Base-by-base conservation (phyloP, 2,888 invertebrate species). In the Lycocerus yunnanus region DNA sequence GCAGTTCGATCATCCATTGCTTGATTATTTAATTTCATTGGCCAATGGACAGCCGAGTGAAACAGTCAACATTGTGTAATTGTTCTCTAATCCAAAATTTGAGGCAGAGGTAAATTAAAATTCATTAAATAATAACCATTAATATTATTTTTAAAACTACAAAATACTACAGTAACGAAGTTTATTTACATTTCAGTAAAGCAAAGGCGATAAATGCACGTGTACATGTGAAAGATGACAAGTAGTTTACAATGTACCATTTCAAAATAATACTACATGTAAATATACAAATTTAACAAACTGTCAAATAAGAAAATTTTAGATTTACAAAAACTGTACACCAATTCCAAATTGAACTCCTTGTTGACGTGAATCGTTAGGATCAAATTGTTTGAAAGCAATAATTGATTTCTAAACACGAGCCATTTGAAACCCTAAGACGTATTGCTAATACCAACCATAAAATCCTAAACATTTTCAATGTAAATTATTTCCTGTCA, bases 321-420 rank as follows among this genome's bases (percentile, higher is more conserved):
- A n/a, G 16, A 16, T 63, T 60, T 90, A 95, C 80, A 95, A 89
- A 87, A 95, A 95, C 82, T 93, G 92, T 69, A 94, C 90, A 24
- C 95, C 96, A 80, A 96, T 91, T 43, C 96, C 97, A 84, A 96
- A 92, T 88, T 96, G 96, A 81, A 96, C 90, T 61, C 95, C 95
- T 77, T 91, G 90, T 69, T 90, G 88, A 71, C 90, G 81, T 80
- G 86, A 88, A 87, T 97, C 97, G 13, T 90, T 92, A 79, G 90
- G 89, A 77, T 90, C 91, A 66, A 89, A 88, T 71, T 95, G 82
- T 67, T 84, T 79, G 98, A 83, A 95, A 88, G 86, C 95, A 95
- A 88, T 98, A 97, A 90, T 98, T 99, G 70, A 99, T 90, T 89
- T 99, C 99, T 71, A 99, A n/a, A n/a, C 90, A 73, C 98, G 90